Evolutionary conservation across 2,888 invertebrate species (phyloP).

Genomic region (Mythimna pallens): DNA sequence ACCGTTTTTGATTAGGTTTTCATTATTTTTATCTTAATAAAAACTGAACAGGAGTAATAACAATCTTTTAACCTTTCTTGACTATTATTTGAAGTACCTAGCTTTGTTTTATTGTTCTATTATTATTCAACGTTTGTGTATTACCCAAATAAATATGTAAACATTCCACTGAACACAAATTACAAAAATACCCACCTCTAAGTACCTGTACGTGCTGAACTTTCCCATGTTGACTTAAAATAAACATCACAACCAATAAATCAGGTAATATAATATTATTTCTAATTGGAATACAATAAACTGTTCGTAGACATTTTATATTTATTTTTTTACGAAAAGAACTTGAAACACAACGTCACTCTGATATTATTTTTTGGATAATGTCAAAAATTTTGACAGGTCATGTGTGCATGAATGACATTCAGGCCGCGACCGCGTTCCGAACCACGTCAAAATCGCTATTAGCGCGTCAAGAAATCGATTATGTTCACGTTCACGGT

Average conservation of each 20-base stretch:
- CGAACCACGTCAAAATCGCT: too few species aligned
- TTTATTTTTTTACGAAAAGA: constrained; percentile 24
- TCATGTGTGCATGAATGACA: not conserved
- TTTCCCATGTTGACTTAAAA: constrained; percentile 87
- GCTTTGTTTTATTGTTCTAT: not conserved
- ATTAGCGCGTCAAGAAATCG: too few species aligned
- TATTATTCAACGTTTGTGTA: not conserved
- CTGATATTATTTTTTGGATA: constrained; percentile 30
- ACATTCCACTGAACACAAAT: constrained; percentile 27
- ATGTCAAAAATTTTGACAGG: constrained; percentile 26
- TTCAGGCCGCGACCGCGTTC: too few species aligned
- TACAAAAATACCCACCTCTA: constrained; percentile 81
- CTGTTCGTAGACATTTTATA: constrained; percentile 43
- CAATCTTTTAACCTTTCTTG: not conserved
- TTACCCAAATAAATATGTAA: constrained; percentile 7
- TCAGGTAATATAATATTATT: constrained; percentile 38
- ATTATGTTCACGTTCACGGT: too few species aligned
- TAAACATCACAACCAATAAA: constrained; percentile 83
- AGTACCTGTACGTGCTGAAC: constrained; percentile 89
- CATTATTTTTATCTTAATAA: not conserved
- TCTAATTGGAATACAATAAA: constrained; percentile 38
- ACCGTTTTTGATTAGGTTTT: not conserved
- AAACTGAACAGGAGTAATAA: not conserved
- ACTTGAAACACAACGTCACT: constrained; percentile 21
- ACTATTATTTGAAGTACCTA: too few species aligned